phyloP scores from a whole-genome alignment of 2,888 invertebrate genomes.

The Folsomia manolachei region DNA sequence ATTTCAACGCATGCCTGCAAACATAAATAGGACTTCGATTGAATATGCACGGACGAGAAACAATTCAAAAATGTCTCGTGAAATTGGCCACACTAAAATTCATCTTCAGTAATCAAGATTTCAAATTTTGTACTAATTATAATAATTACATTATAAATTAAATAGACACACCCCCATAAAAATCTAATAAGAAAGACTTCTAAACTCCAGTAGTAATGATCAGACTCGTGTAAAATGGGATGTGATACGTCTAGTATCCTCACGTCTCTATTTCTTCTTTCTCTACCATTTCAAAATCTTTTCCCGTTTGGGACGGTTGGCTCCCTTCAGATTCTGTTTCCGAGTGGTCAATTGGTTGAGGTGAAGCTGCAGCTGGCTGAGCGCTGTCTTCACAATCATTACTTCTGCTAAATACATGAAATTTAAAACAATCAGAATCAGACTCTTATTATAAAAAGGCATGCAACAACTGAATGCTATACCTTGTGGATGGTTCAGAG shows the following conservation, averaged over 20 bases:
- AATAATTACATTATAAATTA: neutral
- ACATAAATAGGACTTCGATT: too few species aligned
- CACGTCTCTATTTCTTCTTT: conserved; percentile 55
- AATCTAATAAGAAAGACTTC: neutral
- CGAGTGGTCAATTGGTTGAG: conserved; percentile 57
- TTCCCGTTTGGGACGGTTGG: conserved; percentile 75
- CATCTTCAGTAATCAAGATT: too few species aligned
- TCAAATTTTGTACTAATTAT: too few species aligned
- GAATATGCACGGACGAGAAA: too few species aligned
- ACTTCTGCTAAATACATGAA: neutral
- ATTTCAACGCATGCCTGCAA: too few species aligned
- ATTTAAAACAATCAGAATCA: neutral
- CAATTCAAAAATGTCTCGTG: too few species aligned
- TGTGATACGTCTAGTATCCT: conserved; percentile 27
- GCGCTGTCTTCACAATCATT: conserved; percentile 3
- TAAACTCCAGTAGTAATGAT: conserved; percentile 4
- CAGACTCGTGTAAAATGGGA: conserved; percentile 14
- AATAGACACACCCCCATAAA: neutral
- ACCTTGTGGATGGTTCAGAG: conserved; percentile 43
- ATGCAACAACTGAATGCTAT: conserved; percentile 3
- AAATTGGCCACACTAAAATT: too few species aligned
- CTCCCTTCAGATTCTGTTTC: conserved; percentile 77
- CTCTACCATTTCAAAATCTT: conserved; percentile 85
- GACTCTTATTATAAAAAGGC: neutral
- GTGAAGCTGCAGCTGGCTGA: neutral